These are phyloP conservation scores for Lagopus leucura DNA, from an alignment of 2,113 vertebrate genomes.

Conservation along the genomic window DNA sequence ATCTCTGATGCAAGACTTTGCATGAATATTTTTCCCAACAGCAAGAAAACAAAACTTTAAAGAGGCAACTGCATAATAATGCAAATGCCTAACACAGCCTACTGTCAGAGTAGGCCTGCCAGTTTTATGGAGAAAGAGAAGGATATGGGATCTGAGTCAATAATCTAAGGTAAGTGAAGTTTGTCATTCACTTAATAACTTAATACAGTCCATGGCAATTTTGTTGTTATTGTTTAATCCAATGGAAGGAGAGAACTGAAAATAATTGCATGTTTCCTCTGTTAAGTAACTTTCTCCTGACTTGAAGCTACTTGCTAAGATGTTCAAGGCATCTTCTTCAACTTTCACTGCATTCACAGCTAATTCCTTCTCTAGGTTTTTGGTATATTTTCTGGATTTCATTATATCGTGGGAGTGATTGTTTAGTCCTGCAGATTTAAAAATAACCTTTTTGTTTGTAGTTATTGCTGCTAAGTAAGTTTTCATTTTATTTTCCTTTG, in stretches of 20 bases:
- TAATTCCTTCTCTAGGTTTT: neutral
- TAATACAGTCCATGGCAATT: neutral
- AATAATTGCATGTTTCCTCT: neutral
- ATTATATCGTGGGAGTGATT: neutral
- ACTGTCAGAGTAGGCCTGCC: neutral
- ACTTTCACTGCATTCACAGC: neutral
- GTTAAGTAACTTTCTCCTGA: neutral
- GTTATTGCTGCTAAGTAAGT: neutral
- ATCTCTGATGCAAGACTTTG: neutral
- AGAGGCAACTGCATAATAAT: fast-evolving
- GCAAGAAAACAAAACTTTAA: neutral
- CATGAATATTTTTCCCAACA: neutral
- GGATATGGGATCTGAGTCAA: neutral
- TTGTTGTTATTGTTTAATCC: neutral
- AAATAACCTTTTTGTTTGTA: neutral
- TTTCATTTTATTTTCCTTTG: neutral
- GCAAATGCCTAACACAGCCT: neutral
- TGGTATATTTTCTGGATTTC: neutral
- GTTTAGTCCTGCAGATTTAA: neutral
- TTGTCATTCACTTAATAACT: neutral
- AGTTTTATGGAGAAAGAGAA: neutral
- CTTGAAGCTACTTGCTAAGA: neutral
- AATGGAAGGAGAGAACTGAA: neutral
- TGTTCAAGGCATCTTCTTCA: neutral
- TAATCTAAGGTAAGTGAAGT: neutral